phyloP scores from a whole-genome alignment of 92 coral and sea anemone species.

The Epizoanthus fatuus region DNA sequence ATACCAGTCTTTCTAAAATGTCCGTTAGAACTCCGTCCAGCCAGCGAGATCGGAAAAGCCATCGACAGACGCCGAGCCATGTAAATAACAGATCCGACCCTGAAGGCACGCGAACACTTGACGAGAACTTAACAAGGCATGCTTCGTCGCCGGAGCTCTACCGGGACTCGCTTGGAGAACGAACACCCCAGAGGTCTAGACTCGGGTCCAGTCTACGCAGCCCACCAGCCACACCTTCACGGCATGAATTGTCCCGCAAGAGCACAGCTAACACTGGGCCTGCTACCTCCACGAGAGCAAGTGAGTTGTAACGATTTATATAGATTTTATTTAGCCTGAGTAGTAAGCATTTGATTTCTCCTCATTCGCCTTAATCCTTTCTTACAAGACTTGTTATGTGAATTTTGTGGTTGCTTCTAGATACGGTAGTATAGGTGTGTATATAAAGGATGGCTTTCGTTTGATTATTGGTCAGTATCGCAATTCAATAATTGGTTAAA shows the following conservation, averaged over 20 bases:
- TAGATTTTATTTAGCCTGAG: background rate
- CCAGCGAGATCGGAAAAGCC: conserved; percentile 87
- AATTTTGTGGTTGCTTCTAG: no score
- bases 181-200: conserved; percentile 52
- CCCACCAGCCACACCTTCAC: conserved; percentile 52
- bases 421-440: no score
- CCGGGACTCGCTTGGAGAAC: conserved; percentile 62
- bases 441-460: no score
- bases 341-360: no score
- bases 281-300: conserved; percentile 43
- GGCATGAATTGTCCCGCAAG: conserved; percentile 67
- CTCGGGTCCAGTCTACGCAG: conserved; percentile 57
- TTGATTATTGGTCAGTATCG: no score
- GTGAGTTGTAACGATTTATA: conserved; percentile 31
- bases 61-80: conserved; percentile 82
- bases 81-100: conserved; percentile 78
- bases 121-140: conserved; percentile 75
- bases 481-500: no score
- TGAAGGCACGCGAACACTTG: conserved; percentile 74
- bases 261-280: conserved; percentile 41
- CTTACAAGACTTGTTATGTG: no score
- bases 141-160: conserved; percentile 84
- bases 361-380: no score
- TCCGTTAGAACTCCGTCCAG: conserved; percentile 72
- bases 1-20: conserved; percentile 72